Conservation (phyloP, 2,888 invertebrate species). For the Girardia tigrina region DNA sequence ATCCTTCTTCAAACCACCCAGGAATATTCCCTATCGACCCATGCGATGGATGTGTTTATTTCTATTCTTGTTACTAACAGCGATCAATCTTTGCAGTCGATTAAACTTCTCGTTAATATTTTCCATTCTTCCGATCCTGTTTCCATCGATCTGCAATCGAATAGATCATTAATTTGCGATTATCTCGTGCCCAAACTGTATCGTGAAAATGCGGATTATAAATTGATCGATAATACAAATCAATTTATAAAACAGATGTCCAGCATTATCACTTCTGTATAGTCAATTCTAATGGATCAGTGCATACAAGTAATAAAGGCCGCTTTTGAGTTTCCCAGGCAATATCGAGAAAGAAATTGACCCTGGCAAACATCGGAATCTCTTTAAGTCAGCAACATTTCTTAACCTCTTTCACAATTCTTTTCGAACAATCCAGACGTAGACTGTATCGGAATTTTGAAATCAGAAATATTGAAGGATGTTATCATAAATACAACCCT, state of each 20-base stretch:
- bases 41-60: not conserved
- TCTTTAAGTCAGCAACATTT: conserved; percentile 41
- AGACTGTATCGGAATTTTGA: not conserved
- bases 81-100: not conserved
- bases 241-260: too few species aligned
- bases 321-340: conserved; percentile 77
- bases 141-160: not conserved
- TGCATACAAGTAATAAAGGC: conserved; percentile 38
- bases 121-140: not conserved
- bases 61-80: not conserved
- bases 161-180: not conserved
- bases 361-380: conserved; percentile 53
- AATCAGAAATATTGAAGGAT: not conserved
- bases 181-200: not conserved
- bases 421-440: not conserved
- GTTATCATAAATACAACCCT: not conserved
- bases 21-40: not conserved
- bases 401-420: conserved; percentile 41
- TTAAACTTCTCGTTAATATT: not conserved
- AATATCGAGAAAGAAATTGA: conserved; percentile 78
- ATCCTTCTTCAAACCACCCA: not conserved
- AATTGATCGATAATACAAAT: too few species aligned
- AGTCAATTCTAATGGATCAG: too few species aligned
- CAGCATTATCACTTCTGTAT: too few species aligned
- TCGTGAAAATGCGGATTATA: too few species aligned